phyloP scores from a whole-genome alignment of 1,140 invertebrate species.

The Paracyclopina nana region DNA sequence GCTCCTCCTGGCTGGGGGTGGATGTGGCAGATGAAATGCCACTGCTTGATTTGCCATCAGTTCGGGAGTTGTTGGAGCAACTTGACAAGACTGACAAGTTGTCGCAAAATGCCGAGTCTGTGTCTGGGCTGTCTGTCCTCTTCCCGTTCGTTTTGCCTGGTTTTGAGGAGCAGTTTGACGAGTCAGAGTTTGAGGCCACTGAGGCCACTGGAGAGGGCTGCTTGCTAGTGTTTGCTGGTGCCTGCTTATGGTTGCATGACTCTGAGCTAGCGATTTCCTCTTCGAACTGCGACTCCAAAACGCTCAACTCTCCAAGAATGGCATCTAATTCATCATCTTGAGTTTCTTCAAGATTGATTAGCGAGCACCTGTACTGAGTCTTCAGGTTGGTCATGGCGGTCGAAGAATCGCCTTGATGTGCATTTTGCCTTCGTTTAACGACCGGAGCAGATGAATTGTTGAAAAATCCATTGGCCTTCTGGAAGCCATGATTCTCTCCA shows the following conservation, averaged over 20 bases:
- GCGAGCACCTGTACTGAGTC: slow-evolving; percentile 3
- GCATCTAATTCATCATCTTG: slow-evolving; percentile 37
- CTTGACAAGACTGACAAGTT: slow-evolving; percentile 80
- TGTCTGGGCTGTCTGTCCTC: slow-evolving; percentile 74
- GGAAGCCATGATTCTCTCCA: too few relatives aligned
- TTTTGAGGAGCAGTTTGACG: too few relatives aligned
- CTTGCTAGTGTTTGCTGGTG: too few relatives aligned
- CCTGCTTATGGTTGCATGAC: too few relatives aligned
- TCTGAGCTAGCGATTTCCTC: neutral
- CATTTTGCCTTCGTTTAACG: too few relatives aligned
- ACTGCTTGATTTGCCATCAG: slow-evolving; percentile 20
- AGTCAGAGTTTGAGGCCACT: neutral
- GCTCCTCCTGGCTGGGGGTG: neutral
- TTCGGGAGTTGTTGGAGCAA: slow-evolving; percentile 57
- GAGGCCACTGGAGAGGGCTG: neutral
- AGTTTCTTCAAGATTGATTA: slow-evolving; percentile 11
- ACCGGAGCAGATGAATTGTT: too few relatives aligned
- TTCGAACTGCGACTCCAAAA: slow-evolving; percentile 42
- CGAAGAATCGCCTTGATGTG: too few relatives aligned
- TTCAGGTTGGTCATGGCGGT: too few relatives aligned
- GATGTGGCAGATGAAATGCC: neutral
- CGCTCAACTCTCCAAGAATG: slow-evolving; percentile 78
- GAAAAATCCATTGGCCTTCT: too few relatives aligned
- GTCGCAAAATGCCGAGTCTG: slow-evolving; percentile 92
- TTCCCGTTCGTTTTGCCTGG: neutral